These are phyloP conservation scores for Oedothorax gibbosus DNA, from an alignment of 1,140 invertebrate species.

Conservation along the genomic window DNA sequence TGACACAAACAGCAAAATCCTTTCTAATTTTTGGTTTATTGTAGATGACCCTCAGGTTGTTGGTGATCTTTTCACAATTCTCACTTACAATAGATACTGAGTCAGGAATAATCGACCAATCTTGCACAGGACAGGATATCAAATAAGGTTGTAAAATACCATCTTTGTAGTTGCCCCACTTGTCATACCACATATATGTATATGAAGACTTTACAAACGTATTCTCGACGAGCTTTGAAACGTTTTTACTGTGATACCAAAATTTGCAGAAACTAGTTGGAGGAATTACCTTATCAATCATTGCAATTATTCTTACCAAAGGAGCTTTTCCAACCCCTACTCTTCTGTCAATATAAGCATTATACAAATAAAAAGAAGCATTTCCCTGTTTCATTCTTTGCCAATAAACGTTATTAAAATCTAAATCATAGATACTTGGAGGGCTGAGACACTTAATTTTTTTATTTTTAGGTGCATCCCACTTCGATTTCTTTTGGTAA, in stretches of 20 bases:
- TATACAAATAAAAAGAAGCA: constrained; percentile 89
- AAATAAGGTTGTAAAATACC: constrained; percentile 91
- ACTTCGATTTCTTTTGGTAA: constrained; percentile 47
- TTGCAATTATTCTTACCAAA: constrained; percentile 84
- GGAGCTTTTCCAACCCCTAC: constrained; percentile 81
- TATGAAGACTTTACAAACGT: constrained; percentile 80
- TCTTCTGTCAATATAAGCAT: constrained; percentile 87
- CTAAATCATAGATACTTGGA: constrained; percentile 78
- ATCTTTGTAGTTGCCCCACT: constrained; percentile 94
- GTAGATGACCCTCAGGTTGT: constrained; percentile 86
- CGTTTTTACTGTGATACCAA: constrained; percentile 74
- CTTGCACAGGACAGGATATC: constrained; percentile 85
- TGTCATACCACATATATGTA: constrained; percentile 93
- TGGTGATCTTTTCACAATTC: constrained; percentile 85
- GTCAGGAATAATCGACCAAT: constrained; percentile 75
- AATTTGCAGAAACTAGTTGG: constrained; percentile 86
- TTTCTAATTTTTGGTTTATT: constrained; percentile 76
- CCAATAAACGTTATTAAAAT: constrained; percentile 94
- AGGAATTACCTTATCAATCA: constrained; percentile 90
- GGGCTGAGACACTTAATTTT: constrained; percentile 80
- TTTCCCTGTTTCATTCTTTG: constrained; percentile 79
- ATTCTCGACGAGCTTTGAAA: constrained; percentile 82
- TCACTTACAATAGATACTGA: constrained; percentile 88
- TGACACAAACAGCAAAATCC: constrained; percentile 93
- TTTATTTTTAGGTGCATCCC: constrained; percentile 65